phyloP scores from a whole-genome alignment of 2,113 vertebrate genomes.

The Micronycteris hirsuta region DNA sequence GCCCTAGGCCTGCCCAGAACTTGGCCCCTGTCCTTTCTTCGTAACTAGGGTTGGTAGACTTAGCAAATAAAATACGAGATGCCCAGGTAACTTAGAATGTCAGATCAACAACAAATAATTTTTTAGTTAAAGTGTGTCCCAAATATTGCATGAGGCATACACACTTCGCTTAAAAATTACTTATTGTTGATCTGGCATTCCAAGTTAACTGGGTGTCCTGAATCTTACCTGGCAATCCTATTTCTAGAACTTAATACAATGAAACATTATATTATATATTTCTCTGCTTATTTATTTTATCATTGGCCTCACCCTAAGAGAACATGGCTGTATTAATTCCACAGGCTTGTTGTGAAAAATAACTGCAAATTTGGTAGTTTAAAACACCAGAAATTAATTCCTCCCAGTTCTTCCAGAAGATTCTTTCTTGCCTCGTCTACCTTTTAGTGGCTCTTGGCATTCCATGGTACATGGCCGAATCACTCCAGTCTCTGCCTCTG shows the following conservation, averaged over 20 bases:
- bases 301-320: not conserved
- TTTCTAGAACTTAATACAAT: not conserved
- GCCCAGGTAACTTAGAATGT: not conserved
- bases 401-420: not conserved
- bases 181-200: not conserved
- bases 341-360: not conserved
- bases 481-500: not conserved
- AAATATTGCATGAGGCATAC: too few relatives aligned
- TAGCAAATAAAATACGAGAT: not conserved
- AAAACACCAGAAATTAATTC: not conserved
- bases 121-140: too few relatives aligned
- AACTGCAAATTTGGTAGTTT: not conserved
- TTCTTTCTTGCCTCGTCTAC: rapidly evolving
- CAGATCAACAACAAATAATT: not conserved
- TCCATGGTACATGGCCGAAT: not conserved
- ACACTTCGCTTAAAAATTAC: not conserved
- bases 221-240: not conserved
- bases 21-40: not conserved
- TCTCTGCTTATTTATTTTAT: not conserved
- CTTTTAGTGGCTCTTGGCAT: not conserved
- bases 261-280: not conserved
- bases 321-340: not conserved
- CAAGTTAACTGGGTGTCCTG: not conserved
- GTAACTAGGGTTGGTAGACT: not conserved
- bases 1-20: not conserved